phyloP scores from a whole-genome alignment of 2,888 invertebrate genomes.

The Perithous albicinctus region DNA sequence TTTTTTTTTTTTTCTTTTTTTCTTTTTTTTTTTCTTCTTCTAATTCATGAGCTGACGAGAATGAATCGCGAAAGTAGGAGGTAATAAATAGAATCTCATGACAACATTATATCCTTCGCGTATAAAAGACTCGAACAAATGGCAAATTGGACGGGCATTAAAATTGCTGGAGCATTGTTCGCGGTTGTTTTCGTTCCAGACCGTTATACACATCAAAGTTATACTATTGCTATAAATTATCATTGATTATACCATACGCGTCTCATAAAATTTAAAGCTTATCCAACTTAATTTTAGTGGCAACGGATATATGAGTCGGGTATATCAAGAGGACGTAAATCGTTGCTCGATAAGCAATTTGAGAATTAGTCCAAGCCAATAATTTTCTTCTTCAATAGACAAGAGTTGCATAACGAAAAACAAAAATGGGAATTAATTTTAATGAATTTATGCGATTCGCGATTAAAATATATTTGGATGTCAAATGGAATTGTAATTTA shows the following conservation, averaged over 20 bases:
- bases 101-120: constrained; percentile 47
- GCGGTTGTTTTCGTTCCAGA: constrained; percentile 41
- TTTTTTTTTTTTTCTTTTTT: constrained; percentile 1
- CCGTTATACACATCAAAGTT: constrained; percentile 42
- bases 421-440: background rate
- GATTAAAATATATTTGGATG: background rate
- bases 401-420: background rate
- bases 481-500: background rate
- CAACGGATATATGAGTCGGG: background rate
- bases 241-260: constrained; percentile 34
- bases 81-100: constrained; percentile 44
- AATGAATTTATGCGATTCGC: background rate
- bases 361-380: background rate
- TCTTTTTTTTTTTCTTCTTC: constrained; percentile 3
- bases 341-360: constrained; percentile 11
- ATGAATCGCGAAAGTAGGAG: constrained; percentile 39
- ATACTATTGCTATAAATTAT: constrained; percentile 51
- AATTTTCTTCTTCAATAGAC: background rate
- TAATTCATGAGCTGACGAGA: constrained; percentile 1
- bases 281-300: constrained; percentile 5
- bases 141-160: constrained; percentile 52
- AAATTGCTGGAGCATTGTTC: constrained; percentile 49
- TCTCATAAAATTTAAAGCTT: constrained; percentile 33
- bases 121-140: constrained; percentile 47
- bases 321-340: background rate